Conservation (phyloP, 2,888 invertebrate genomes). For the Flexamia atlantica region DNA sequence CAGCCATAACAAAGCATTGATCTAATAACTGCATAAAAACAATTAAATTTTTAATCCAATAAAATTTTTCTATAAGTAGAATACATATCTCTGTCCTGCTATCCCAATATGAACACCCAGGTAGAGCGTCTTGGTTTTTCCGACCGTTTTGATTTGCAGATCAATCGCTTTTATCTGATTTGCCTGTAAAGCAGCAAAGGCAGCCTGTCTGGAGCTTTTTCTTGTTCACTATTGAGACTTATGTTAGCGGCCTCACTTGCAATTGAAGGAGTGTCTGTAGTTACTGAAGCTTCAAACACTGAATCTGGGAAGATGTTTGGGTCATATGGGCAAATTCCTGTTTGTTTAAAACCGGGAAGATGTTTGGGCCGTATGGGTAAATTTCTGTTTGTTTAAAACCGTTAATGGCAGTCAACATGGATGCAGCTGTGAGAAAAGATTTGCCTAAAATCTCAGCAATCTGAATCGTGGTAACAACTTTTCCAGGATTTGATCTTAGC, state of each 20-base stretch:
- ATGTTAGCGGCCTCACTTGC: slow-evolving; percentile 7
- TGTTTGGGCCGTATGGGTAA: slow-evolving; percentile 70
- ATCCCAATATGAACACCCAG: no score
- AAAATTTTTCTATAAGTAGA: no score
- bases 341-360: slow-evolving; percentile 70
- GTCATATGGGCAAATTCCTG: slow-evolving; percentile 72
- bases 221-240: slow-evolving; percentile 24
- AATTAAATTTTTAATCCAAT: no score
- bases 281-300: slow-evolving; percentile 69
- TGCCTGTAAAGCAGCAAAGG: no score
- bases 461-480: slow-evolving; percentile 69
- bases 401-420: slow-evolving; percentile 70
- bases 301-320: slow-evolving; percentile 69
- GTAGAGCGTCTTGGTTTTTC: no score
- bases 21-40: no score
- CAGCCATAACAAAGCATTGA: no score
- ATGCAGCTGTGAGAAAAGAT: slow-evolving; percentile 70
- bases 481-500: slow-evolving; percentile 70
- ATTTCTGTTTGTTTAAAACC: slow-evolving; percentile 72
- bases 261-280: slow-evolving; percentile 60
- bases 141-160: no score
- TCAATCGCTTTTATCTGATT: no score
- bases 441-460: slow-evolving; percentile 68
- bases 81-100: no score
- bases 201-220: no score